Evolutionary conservation across 2,888 invertebrate genomes (phyloP), one percentile per base, ranked within the genome.

Genomic region (Siphonodentalium dalli): DNA sequence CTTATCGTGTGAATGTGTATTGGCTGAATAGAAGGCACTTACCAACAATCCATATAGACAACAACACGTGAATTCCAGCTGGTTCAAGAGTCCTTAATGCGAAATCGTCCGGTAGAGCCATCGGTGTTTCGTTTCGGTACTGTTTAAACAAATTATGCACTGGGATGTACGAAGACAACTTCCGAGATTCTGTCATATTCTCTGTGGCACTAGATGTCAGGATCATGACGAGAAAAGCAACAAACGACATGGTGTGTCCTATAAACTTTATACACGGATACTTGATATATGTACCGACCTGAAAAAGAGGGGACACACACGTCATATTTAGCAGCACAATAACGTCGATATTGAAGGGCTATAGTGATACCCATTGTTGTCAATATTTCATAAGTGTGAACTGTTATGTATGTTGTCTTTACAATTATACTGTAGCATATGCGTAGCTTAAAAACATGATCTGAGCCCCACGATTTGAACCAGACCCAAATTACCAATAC

Each of bases 241-340:
- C 56, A 55, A 73, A 77, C 4, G 75, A 73, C 59, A 72, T 68
- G 9, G 77, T 74, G 52, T 76, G 74, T 6, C 72, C 74, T 27
- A 77, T 68, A 49, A 77, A 77, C 61, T 77, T 77, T 13, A 77
- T 71, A 54, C 74, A 74, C 2, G 77, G 77, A 27, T 70, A 71
- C 20, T 68, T 56, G 35, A 77, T 64, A 46, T 76, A 67, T n/a
- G 63, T 61, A 5, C 74, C 73, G n/a, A 75, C 58, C 77, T 75
- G 62, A 13, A 54, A 42, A 21, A 37, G 13, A 34, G 11, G 7
- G 42, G 20, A 18, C 9, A 24, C 6, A 13, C 11, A 15, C 28
- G n/a, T 11, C 6, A 11, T 42, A 18, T n/a, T 43, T 9, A 3
- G 13, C n/a, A 43, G 3, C 2, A 43, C 31, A 3, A 21, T 11